Conservation (phyloP, 64 coral and sea anemone genomes). For the Pocillopora verrucosa region DNA sequence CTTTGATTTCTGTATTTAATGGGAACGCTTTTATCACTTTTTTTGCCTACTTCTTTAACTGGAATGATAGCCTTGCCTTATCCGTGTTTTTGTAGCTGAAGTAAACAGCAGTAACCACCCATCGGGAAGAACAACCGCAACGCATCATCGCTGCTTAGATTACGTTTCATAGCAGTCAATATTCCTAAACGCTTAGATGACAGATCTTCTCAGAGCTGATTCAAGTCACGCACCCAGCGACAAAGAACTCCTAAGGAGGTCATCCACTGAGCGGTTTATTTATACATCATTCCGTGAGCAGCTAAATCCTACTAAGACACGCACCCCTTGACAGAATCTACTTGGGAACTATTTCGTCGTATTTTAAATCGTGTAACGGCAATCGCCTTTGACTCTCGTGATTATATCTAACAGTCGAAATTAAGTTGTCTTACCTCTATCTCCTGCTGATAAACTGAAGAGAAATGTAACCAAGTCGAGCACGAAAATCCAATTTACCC, state of each 20-base stretch:
- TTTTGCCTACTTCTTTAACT: not conserved
- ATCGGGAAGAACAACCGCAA: constrained; percentile 8
- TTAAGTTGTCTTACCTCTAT: constrained; percentile 13
- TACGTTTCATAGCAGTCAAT: constrained; percentile 22
- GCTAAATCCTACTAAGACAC: constrained; percentile 3
- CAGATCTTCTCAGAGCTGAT: constrained; percentile 19
- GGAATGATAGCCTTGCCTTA: not conserved
- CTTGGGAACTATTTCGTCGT: not conserved
- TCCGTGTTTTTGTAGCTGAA: constrained; percentile 20
- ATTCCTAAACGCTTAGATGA: constrained; percentile 40
- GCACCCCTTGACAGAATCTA: not conserved
- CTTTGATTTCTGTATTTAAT: not conserved
- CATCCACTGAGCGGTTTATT: constrained; percentile 5
- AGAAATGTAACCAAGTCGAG: not conserved
- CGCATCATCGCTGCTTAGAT: constrained; percentile 11
- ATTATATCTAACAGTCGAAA: not conserved
- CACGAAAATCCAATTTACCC: constrained; percentile 19
- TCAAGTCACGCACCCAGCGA: constrained; percentile 14
- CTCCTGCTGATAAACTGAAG: constrained; percentile 3
- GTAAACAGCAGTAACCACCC: constrained; percentile 41
- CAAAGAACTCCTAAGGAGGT: not conserved
- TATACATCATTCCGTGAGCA: not conserved
- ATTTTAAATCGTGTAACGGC: not conserved
- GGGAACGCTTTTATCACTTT: not conserved
- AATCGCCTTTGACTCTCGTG: not conserved